Evolutionary conservation across 2,113 vertebrate genomes (phyloP).

Genomic region (Candoia aspera): DNA sequence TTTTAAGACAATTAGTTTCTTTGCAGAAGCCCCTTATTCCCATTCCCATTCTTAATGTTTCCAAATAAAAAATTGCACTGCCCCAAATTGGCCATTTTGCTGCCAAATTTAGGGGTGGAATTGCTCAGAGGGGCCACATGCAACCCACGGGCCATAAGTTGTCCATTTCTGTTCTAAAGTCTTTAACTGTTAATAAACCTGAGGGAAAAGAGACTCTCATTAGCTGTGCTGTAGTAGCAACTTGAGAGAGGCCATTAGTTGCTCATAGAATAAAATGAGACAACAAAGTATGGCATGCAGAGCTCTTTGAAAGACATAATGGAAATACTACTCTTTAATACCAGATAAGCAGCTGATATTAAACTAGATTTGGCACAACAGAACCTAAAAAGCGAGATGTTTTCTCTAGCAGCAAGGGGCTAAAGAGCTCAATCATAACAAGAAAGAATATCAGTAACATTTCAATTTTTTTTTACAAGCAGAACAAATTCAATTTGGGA

Average conservation of each 20-base stretch:
- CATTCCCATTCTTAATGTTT: neutral
- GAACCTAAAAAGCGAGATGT: neutral
- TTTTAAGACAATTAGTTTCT: neutral
- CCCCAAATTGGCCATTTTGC: no score
- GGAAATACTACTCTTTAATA: neutral
- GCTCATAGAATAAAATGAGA: neutral
- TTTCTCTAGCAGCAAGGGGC: neutral
- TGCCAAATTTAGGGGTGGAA: no score
- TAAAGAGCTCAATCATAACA: neutral
- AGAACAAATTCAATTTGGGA: neutral
- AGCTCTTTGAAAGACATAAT: neutral
- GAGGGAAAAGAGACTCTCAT: no score
- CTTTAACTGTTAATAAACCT: no score
- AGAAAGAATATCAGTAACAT: neutral
- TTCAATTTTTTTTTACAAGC: neutral
- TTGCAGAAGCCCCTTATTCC: neutral
- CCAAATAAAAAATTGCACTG: no score
- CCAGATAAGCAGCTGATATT: neutral
- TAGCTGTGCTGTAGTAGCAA: no score
- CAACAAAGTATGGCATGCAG: neutral
- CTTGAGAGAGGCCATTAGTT: no score
- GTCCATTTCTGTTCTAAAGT: no score
- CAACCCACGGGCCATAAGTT: no score
- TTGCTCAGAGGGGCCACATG: no score
- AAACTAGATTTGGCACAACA: neutral